Conservation (phyloP, 1,140 invertebrate genomes). For the Hycleus cichorii region DNA sequence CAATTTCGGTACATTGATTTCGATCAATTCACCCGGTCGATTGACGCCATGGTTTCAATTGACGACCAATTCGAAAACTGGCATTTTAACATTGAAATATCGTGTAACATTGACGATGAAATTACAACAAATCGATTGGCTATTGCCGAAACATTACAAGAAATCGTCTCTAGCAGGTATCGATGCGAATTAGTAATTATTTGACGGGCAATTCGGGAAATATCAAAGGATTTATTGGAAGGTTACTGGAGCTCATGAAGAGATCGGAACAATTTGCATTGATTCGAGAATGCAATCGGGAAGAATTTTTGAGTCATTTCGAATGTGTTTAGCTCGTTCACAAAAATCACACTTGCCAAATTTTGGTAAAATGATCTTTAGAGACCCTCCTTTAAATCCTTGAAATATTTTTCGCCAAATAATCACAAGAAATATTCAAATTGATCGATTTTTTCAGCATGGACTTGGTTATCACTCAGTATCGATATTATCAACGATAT, state of each 20-base stretch:
- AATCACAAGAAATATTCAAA: too few species aligned
- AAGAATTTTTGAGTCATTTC: not conserved
- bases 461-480: constrained; percentile 37
- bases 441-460: constrained; percentile 27
- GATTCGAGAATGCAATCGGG: not conserved
- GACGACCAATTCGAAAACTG: constrained; percentile 39
- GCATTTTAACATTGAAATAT: constrained; percentile 37
- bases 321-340: not conserved
- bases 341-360: too few species aligned
- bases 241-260: too few species aligned
- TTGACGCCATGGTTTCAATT: constrained; percentile 44
- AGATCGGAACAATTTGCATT: not conserved
- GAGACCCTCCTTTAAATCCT: too few species aligned
- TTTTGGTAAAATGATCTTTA: too few species aligned
- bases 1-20: constrained; percentile 42
- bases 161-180: constrained; percentile 39
- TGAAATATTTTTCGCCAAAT: too few species aligned
- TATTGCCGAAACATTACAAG: constrained; percentile 34
- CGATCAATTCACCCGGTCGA: constrained; percentile 42
- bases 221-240: too few species aligned
- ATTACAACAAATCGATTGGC: constrained; percentile 37
- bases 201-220: too few species aligned
- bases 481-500: constrained; percentile 32
- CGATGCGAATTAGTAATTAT: too few species aligned
- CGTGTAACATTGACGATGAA: constrained; percentile 31